These are phyloP conservation scores for Drosophila ezoana DNA, from an alignment of 2,888 invertebrate species.

Conservation along the genomic window DNA sequence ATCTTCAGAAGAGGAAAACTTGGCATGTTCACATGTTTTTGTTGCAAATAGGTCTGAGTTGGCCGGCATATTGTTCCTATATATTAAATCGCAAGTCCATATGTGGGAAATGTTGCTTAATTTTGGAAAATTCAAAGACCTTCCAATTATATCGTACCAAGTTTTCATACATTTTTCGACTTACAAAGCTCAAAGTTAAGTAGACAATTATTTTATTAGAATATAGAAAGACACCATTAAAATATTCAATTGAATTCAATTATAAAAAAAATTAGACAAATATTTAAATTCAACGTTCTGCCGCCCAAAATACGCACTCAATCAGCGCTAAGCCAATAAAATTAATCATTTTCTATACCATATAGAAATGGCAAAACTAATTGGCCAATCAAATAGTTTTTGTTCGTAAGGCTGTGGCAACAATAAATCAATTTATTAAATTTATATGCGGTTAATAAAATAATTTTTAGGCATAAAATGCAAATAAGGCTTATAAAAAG, in stretches of 20 bases:
- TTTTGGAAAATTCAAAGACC: no score
- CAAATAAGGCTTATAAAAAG: conserved; percentile 30
- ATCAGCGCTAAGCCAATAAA: conserved; percentile 2
- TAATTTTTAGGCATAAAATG: conserved; percentile 70
- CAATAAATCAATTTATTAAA: conserved; percentile 76
- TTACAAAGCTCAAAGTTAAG: no score
- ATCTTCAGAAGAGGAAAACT: no score
- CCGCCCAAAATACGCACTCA: neutral
- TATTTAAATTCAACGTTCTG: neutral
- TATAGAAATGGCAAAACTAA: conserved; percentile 19
- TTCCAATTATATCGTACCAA: no score
- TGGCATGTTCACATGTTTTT: no score
- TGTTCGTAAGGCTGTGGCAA: conserved; percentile 16
- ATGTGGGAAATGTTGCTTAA: no score
- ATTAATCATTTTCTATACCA: conserved; percentile 1
- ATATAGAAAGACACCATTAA: neutral
- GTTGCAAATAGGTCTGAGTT: no score
- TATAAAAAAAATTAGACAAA: no score
- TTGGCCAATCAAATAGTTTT: conserved; percentile 44
- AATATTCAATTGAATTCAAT: neutral
- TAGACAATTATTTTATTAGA: no score
- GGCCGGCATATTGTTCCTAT: no score
- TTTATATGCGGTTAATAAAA: conserved; percentile 72
- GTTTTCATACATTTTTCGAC: no score
- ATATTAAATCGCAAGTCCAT: no score